Evolutionary conservation across 2,113 vertebrate species (phyloP).

Genomic region (Capreolus pygargus): DNA sequence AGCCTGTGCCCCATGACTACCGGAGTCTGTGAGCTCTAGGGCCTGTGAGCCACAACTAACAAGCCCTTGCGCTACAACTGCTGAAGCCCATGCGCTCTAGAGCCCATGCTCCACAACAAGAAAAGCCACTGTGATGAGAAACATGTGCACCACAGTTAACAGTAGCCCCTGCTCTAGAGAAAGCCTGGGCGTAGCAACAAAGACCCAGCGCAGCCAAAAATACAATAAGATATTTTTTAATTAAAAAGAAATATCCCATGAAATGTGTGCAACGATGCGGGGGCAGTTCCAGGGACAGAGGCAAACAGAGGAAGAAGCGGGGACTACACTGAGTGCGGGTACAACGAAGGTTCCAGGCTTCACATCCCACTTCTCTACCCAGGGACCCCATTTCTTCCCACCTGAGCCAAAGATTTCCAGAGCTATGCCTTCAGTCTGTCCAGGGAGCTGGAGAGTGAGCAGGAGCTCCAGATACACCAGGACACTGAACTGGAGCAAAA

Average conservation of each 20-base stretch:
- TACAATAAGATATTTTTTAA: background rate
- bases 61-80: background rate
- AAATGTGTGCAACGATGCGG: background rate
- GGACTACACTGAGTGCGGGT: background rate
- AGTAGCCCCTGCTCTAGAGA: background rate
- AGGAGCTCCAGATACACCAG: background rate
- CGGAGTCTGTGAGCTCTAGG: background rate
- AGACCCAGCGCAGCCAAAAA: background rate
- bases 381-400: background rate
- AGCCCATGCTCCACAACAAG: background rate
- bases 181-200: background rate
- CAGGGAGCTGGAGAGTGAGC: background rate
- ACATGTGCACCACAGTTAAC: background rate
- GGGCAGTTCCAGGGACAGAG: fast-evolving
- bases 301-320: background rate
- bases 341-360: background rate
- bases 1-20: background rate
- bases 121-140: background rate
- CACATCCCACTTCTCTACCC: background rate
- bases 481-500: background rate
- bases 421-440: background rate
- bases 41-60: background rate
- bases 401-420: background rate
- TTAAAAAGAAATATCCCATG: background rate
- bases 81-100: fast-evolving